Percentiles rank a stretch among this genome's conserved stretches.
Conservation (phyloP, 2,888 invertebrate species). For the Chrysodeixis includens region DNA sequence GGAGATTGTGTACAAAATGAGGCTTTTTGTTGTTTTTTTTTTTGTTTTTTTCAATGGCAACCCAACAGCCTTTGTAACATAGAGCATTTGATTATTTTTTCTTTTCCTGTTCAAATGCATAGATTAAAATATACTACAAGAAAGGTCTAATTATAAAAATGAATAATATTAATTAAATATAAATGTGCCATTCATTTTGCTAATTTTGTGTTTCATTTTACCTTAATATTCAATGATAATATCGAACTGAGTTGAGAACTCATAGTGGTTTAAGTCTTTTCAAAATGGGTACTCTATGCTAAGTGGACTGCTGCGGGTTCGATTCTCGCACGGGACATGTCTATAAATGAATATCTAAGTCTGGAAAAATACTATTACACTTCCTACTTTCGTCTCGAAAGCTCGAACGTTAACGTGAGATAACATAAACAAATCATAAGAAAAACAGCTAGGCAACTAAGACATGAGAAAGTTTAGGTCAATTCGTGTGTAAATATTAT, state of each 20-base stretch:
- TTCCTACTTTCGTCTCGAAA: too few relatives aligned
- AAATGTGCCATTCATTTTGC: slow-evolving; percentile 90
- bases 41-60: slow-evolving; percentile 70
- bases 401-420: too few relatives aligned
- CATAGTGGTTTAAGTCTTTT: too few relatives aligned
- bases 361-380: too few relatives aligned
- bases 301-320: too few relatives aligned
- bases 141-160: slow-evolving; percentile 89
- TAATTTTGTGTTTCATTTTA: slow-evolving; percentile 86
- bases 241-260: background rate
- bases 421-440: too few relatives aligned
- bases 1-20: slow-evolving; percentile 81
- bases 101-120: slow-evolving; percentile 82
- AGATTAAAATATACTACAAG: slow-evolving; percentile 85
- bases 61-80: slow-evolving; percentile 74
- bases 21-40: slow-evolving; percentile 76
- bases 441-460: too few relatives aligned
- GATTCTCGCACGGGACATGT: too few relatives aligned
- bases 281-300: too few relatives aligned
- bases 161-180: slow-evolving; percentile 90
- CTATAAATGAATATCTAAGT: too few relatives aligned
- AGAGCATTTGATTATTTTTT: slow-evolving; percentile 76
- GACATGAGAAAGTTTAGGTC: too few relatives aligned
- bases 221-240: background rate
- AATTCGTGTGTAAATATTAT: too few relatives aligned